Percentiles rank a stretch among this genome's conserved stretches.
These are phyloP conservation scores for Capra hircus DNA, from an alignment of 2,113 vertebrate species.

Conservation along the genomic window DNA sequence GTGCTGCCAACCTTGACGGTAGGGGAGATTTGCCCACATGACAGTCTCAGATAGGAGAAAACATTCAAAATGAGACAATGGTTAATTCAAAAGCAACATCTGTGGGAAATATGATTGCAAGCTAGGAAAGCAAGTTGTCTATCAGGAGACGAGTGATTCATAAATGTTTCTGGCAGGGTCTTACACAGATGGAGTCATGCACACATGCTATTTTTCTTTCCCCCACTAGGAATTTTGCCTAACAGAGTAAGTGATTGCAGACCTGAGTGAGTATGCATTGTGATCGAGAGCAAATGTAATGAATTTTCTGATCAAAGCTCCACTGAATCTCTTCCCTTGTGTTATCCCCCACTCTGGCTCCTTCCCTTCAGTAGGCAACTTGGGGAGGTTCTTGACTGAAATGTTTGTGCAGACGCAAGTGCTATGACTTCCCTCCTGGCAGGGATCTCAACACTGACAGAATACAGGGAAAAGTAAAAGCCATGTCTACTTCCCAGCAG, in stretches of 20 bases:
- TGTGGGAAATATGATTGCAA: conserved; percentile 75
- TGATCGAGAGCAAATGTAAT: conserved; percentile 59
- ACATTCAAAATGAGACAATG: conserved; percentile 66
- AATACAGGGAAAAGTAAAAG: conserved; percentile 6
- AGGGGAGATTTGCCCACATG: conserved; percentile 42
- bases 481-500: background rate
- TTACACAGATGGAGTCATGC: conserved; percentile 63
- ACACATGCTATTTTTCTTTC: conserved; percentile 55
- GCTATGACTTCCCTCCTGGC: conserved; percentile 34
- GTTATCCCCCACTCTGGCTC: background rate
- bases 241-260: conserved; percentile 72
- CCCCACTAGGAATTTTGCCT: conserved; percentile 66
- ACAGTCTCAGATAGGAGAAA: conserved; percentile 58
- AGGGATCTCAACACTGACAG: conserved; percentile 14
- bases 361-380: conserved; percentile 42
- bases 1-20: background rate
- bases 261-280: background rate
- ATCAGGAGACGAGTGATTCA: conserved; percentile 74
- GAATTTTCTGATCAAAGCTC: conserved; percentile 58
- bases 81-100: conserved; percentile 72
- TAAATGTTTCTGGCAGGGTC: conserved; percentile 74
- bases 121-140: conserved; percentile 66
- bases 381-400: conserved; percentile 30
- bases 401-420: conserved; percentile 55
- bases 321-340: background rate